Evolutionary conservation across 2,797 vertebrate genomes (phyloP), one percentile per base, ranked within the genome.

Genomic region (Syndactyla subalaris): DNA sequence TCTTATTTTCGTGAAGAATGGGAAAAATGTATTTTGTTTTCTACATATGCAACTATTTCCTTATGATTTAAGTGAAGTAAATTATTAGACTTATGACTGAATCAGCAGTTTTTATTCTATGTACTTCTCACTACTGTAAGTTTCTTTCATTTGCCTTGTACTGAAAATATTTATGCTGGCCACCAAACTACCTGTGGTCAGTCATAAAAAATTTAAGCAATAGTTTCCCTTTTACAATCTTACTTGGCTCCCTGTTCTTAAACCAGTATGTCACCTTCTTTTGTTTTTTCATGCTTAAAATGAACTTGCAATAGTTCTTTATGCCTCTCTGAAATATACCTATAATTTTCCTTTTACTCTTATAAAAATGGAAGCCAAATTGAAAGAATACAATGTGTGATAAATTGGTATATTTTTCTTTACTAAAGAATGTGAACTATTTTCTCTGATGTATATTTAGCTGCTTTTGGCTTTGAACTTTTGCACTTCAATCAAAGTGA

Each of bases 401-500:
- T 95, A 97, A 97, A 95, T 94, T 95, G 74, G 52, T 95, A 54
- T 94, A 93, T 92, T 97, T 98, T 97, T 97, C 79, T 91, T 97
- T 97, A 94, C 67, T 94, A 80, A 90, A 90, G 57, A 91, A 94
- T 19, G 21, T 89, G 62, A 85, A 82, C 52, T 88, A 61, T 96
- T 97, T 97, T 95, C 73, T 96, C 43, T 89, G 23, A 66, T 92
- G 71, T 91, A 71, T 92, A 95, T 96, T 96, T 97, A 96, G 46
- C 80, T 97, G 36, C 51, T 93, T 94, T 97, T 83, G 76, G 26
- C 66, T 96, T 97, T 97, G 94, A 97, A 97, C 76, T 71, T 97
- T 94, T 95, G 52, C 73, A 94, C 90, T 97, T 97, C 92, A 96
- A 96, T 97, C 94, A 97, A 96, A 97, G 91, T 81, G 46, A 96